phyloP scores from a whole-genome alignment of 2,888 invertebrate species.

The Oeneis ivallda region DNA sequence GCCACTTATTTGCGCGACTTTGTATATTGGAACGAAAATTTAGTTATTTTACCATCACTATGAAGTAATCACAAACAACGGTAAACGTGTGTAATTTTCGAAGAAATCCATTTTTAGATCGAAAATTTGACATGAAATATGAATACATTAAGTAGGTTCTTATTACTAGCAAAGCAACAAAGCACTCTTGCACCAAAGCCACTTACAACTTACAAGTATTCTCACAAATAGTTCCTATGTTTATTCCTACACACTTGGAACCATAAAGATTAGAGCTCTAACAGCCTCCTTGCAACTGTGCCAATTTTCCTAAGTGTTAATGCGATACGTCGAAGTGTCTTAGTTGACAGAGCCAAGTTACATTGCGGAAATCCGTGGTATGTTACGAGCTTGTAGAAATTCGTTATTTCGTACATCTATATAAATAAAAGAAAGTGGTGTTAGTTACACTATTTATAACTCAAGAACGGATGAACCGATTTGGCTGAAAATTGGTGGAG shows the following conservation, averaged over 20 bases:
- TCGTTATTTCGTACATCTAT: background rate
- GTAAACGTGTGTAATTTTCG: no score
- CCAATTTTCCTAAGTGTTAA: constrained; percentile 8
- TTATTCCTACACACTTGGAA: background rate
- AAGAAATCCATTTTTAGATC: no score
- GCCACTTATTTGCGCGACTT: no score
- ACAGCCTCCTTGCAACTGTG: background rate
- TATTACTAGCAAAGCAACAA: background rate
- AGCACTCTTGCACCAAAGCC: background rate
- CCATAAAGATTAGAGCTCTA: constrained; percentile 13
- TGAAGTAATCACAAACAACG: no score
- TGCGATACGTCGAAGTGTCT: constrained; percentile 9
- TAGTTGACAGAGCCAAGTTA: constrained; percentile 5
- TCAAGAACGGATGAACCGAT: no score
- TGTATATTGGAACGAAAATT: no score
- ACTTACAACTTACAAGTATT: background rate
- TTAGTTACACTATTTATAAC: no score
- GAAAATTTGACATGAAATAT: no score
- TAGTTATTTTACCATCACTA: no score
- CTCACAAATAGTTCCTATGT: background rate
- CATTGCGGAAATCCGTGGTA: background rate
- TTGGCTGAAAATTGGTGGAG: no score
- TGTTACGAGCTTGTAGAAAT: background rate
- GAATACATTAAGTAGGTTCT: no score
- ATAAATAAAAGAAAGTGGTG: no score